Conservation (phyloP, 2,113 vertebrate species). For the Cacatua alba region DNA sequence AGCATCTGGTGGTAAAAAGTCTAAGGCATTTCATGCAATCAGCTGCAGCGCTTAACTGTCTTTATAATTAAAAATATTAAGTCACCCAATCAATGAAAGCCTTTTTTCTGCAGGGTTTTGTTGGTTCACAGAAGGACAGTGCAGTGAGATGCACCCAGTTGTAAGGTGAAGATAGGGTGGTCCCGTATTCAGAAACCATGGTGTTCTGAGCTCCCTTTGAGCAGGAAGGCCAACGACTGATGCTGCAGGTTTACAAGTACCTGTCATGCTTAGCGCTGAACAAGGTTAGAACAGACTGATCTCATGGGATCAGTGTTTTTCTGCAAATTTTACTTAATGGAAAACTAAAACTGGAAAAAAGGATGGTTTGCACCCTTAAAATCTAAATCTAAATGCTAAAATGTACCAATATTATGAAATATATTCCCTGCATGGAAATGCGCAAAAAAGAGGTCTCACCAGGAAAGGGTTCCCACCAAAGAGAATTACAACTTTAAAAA, state of each 20-base stretch:
- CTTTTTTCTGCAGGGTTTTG: not conserved
- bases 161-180: not conserved
- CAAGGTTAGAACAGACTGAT: not conserved
- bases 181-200: accelerated
- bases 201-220: not conserved
- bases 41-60: not conserved
- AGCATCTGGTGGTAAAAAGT: not conserved
- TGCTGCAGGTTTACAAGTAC: not conserved
- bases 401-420: not conserved
- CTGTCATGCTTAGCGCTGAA: not conserved
- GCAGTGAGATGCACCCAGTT: not conserved
- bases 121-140: not conserved
- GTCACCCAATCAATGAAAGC: not conserved
- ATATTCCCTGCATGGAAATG: not conserved
- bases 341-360: not conserved
- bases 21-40: not conserved
- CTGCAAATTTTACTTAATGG: not conserved
- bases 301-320: not conserved
- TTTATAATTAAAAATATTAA: not conserved
- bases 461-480: not conserved
- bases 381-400: not conserved
- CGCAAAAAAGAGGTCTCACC: not conserved
- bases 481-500: not conserved
- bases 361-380: not conserved
- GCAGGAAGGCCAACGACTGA: not conserved